Base-by-base conservation (phyloP, 2,113 vertebrate genomes). In the Elephas maximus region DNA sequence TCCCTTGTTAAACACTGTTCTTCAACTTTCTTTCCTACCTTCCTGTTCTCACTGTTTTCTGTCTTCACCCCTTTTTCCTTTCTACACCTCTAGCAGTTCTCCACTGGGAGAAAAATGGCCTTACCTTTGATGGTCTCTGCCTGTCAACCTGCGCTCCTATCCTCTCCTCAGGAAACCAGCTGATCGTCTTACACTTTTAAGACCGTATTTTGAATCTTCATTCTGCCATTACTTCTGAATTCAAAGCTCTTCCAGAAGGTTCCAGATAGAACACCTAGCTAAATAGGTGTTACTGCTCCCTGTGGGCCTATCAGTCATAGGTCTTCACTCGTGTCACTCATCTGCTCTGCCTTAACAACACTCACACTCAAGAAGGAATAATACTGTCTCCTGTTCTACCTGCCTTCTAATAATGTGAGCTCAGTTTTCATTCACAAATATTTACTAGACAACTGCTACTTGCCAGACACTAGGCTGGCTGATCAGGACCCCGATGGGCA, bases 401-500 rank as follows among this genome's bases (percentile, higher is more conserved):
- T 63, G 14, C 28, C 51, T 87, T 71, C 14, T 28, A 79, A 67
- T 10, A n/a, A 83, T 3, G 2, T 28, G 37, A 85, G 73, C 28
- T 69, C 7, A 41, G 20, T 63, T 53, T 82, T 78, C 83, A 79
- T 17, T 37, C 33, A 78, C 41, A 87, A 44, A 65, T 14, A 63
- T 6, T 88, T 30, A 48, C n/a, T 57, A 37, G 77, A 62, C 33
- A 26, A 30, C 24, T 21, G 37, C 65, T 28, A 3, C 0, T 18
- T 10, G 30, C 48, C 0, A 0, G 76, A n/a, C 57, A 62, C 41
- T 6, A 18, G 23, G 53, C 24, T 69, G 33, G 71, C 4, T 15
- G 53, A 81, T 62, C 18, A 30, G 57, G 37, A 71, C 24, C 10
- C 26, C 1, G 17, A 10, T 23, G 73, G 77, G 57, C 20, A 26